phyloP scores from a whole-genome alignment of 2,797 vertebrate genomes.

The Thripadectes ignobilis region DNA sequence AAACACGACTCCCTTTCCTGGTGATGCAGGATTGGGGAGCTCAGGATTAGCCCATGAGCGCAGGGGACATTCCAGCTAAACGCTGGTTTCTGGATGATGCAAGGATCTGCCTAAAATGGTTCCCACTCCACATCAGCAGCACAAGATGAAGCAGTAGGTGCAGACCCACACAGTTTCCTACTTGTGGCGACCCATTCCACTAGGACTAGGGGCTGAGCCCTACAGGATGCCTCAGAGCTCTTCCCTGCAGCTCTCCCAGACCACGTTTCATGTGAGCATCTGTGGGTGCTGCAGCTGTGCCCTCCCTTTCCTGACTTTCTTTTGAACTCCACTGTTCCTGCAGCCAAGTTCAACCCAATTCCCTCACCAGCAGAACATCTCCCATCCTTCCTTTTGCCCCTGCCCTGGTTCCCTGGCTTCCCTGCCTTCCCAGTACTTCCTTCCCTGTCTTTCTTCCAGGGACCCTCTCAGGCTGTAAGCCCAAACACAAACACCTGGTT shows the following conservation, averaged over 20 bases:
- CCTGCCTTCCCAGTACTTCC: background rate
- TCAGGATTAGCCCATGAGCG: background rate
- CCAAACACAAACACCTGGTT: background rate
- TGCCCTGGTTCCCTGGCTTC: background rate
- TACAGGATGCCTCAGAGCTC: background rate
- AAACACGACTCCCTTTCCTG: background rate
- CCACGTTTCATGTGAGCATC: accelerated
- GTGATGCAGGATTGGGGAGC: background rate
- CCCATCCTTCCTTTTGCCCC: background rate
- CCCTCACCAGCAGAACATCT: accelerated
- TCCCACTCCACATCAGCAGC: background rate
- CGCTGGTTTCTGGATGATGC: accelerated
- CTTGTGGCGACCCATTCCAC: background rate
- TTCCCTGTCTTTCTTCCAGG: background rate
- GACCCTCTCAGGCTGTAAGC: background rate
- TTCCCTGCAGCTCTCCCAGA: background rate
- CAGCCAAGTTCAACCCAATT: background rate
- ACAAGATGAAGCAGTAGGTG: background rate
- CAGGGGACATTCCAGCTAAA: accelerated
- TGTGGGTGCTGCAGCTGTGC: background rate
- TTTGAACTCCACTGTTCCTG: background rate
- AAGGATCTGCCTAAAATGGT: background rate
- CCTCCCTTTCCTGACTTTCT: background rate
- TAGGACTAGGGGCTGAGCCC: background rate
- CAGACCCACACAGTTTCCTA: accelerated